Evolutionary conservation across 2,888 invertebrate genomes (phyloP).

Genomic region (Maniola hyperantus): DNA sequence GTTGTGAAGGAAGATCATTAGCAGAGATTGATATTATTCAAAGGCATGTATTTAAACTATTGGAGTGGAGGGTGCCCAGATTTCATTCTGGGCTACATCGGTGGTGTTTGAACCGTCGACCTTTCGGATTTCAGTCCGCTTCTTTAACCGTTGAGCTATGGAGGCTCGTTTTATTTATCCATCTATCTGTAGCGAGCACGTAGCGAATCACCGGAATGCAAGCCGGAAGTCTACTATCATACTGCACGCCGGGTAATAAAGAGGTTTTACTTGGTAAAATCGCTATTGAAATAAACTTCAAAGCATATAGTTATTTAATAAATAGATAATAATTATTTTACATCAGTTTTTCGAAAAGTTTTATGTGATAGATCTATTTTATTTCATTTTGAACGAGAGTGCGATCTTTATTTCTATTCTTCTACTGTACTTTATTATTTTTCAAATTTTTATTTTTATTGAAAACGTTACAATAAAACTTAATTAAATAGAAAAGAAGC

Average conservation of each 20-base stretch:
- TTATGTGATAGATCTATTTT: neutral
- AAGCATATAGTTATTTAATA: slow-evolving; percentile 1
- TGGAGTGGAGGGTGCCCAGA: too few species aligned
- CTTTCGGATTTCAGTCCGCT: too few species aligned
- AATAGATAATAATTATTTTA: neutral
- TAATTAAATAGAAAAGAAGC: too few species aligned
- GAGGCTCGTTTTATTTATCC: neutral
- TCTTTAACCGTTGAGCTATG: too few species aligned
- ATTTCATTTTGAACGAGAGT: neutral
- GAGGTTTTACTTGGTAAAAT: slow-evolving; percentile 14
- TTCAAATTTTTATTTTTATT: too few species aligned
- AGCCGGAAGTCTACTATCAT: slow-evolving; percentile 28
- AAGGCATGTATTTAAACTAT: too few species aligned
- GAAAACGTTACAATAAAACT: too few species aligned
- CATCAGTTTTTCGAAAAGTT: neutral
- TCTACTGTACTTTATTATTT: too few species aligned
- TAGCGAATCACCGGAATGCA: slow-evolving; percentile 28
- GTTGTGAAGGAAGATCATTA: neutral
- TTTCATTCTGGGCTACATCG: too few species aligned
- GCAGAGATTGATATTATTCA: slow-evolving; percentile 28
- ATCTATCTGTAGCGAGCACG: slow-evolving; percentile 11
- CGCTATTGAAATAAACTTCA: slow-evolving; percentile 17
- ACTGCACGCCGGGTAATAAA: slow-evolving; percentile 20
- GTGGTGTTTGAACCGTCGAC: too few species aligned
- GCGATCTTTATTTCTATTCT: too few species aligned